A percentile compares a stretch with the other conserved stretches of the same genome.
Evolutionary conservation across 2,888 invertebrate genomes (phyloP).

Genomic region (Pseudolycoriella hygida): DNA sequence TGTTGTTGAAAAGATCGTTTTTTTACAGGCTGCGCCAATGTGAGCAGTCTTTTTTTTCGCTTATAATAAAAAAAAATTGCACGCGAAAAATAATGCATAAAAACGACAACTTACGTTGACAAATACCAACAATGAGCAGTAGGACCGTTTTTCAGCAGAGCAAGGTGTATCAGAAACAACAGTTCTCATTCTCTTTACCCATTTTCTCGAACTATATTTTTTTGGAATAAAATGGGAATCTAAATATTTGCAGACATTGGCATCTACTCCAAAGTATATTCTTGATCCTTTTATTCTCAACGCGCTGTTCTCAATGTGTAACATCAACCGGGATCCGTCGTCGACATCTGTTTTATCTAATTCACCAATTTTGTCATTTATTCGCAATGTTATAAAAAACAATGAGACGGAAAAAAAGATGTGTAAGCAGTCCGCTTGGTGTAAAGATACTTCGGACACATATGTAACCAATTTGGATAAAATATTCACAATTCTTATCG

Average conservation of each 20-base stretch:
- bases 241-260: constrained; percentile 32
- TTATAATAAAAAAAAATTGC: too few relatives aligned
- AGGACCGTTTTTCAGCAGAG: too few relatives aligned
- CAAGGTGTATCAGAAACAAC: too few relatives aligned
- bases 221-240: too few relatives aligned
- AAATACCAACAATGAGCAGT: too few relatives aligned
- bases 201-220: too few relatives aligned
- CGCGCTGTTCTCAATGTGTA: constrained; percentile 31
- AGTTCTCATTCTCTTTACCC: too few relatives aligned
- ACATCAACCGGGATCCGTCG: constrained; percentile 26
- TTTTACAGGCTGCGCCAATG: too few relatives aligned
- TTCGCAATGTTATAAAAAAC: constrained; percentile 22
- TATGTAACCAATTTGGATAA: constrained; percentile 19
- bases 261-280: constrained; percentile 37
- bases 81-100: too few relatives aligned
- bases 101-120: too few relatives aligned
- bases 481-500: constrained; percentile 23
- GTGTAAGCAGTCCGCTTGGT: constrained; percentile 34
- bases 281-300: constrained; percentile 45
- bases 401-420: constrained; percentile 30
- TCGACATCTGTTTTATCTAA: constrained; percentile 16
- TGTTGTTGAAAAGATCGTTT: too few relatives aligned
- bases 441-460: constrained; percentile 26
- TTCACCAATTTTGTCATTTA: constrained; percentile 20
- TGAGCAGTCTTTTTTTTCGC: too few relatives aligned